Base-by-base conservation (phyloP, 2,113 vertebrate species). In the Apodemus sylvaticus region DNA sequence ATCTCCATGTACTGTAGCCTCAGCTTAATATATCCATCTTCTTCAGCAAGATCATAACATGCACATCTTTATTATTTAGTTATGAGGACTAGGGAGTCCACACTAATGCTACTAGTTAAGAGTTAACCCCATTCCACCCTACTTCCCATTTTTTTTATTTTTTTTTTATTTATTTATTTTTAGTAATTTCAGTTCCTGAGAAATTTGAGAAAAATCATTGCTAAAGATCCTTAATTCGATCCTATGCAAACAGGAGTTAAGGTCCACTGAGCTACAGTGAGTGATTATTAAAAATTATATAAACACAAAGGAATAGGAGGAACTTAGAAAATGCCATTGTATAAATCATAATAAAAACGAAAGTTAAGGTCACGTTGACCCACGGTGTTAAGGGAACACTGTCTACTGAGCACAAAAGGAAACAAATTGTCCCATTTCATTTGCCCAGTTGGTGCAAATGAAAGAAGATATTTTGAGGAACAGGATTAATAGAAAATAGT, bases 311-410 rank as follows among this genome's bases (percentile, higher is more conserved):
- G 96, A 95, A 94, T 96, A 97, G 91, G 88, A 97, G 95, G 97
- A 94, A 97, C 94, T 97, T 97, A 98, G 98, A 98, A 98, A 94
- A 96, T 58, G 70, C 95, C 91, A 98, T 94, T 98, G 97, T 97
- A 96, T 90, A 97, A 97, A 98, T 97, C 96, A 96, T 96, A 98
- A 96, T 98, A 97, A 94, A 94, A 97, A 62, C 77, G 96, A 92
- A 97, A 98, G 92, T 95, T 98, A 97, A 98, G 98, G 98, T 98
- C 98, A 97, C 92, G 77, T 94, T 96, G 98, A 99, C 98, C 98
- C 98, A 96, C 90, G 94, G 86, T 96, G 93, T 97, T 97, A 96
- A 90, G 86, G 98, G 97, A 98, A 98, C 88, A 88, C 97, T 97
- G 97, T 98, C 98, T 98, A 94, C 97, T 97, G 96, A 98, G 96